Conservation (phyloP, 2,113 vertebrate genomes). For the Protobothrops mucrosquamatus region DNA sequence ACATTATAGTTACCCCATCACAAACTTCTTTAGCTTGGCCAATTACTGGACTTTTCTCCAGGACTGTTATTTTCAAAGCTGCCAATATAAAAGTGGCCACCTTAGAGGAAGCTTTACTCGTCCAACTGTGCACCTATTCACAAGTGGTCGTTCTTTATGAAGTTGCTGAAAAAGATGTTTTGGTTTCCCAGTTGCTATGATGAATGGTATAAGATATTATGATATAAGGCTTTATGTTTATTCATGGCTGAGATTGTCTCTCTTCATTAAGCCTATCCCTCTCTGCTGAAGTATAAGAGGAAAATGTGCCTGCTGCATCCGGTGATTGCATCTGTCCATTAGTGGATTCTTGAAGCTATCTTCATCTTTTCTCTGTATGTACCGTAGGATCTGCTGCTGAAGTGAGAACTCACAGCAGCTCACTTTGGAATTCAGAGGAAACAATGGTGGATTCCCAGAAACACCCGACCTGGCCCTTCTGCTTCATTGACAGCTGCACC, state of each 20-base stretch:
- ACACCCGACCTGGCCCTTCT: too few species aligned
- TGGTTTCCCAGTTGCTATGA: neutral
- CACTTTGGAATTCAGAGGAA: too few species aligned
- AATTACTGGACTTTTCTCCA: neutral
- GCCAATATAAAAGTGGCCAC: neutral
- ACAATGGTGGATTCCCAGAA: too few species aligned
- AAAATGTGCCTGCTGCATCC: neutral
- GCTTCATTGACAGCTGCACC: too few species aligned
- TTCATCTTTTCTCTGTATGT: too few species aligned
- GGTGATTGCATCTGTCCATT: neutral
- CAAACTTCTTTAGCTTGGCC: neutral
- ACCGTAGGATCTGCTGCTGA: too few species aligned
- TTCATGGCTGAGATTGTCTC: neutral
- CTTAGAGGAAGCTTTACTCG: neutral
- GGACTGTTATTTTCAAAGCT: neutral
- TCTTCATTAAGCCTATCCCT: neutral
- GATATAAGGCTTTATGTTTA: neutral
- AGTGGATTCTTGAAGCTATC: too few species aligned
- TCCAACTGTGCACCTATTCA: neutral
- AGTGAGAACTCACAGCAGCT: too few species aligned
- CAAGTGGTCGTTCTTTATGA: neutral
- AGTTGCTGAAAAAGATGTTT: neutral
- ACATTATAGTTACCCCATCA: neutral
- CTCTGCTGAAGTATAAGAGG: neutral
- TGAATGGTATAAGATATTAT: neutral